Evolutionary conservation across 2,888 invertebrate species (phyloP).

Genomic region (Eumerus sabulonum): DNA sequence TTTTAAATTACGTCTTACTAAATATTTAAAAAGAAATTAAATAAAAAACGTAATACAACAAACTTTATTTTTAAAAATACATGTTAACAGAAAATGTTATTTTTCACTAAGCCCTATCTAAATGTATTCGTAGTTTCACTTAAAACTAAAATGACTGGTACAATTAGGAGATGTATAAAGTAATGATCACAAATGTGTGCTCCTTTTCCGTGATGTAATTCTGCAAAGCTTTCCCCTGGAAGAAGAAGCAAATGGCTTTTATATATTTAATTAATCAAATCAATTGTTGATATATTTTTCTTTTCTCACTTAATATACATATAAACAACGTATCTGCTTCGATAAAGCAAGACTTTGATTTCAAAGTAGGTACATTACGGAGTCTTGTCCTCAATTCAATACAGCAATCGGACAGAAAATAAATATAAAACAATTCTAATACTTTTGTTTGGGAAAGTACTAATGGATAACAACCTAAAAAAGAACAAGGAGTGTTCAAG

Average conservation of each 20-base stretch:
- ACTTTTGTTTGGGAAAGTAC: too few relatives aligned
- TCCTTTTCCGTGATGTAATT: constrained; percentile 80
- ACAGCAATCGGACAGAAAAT: too few relatives aligned
- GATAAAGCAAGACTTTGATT: too few relatives aligned
- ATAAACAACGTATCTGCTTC: too few relatives aligned
- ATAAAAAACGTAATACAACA: constrained; percentile 51
- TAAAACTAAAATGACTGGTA: constrained; percentile 70
- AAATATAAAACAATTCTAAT: too few relatives aligned
- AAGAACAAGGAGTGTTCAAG: too few relatives aligned
- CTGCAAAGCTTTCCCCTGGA: constrained; percentile 83
- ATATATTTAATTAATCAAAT: too few relatives aligned
- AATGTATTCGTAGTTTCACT: constrained; percentile 68
- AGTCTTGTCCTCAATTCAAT: too few relatives aligned
- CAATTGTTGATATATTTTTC: too few relatives aligned
- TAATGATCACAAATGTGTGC: constrained; percentile 62
- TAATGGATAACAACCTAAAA: too few relatives aligned
- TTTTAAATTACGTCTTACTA: constrained; percentile 71
- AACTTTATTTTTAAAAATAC: constrained; percentile 63
- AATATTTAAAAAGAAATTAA: constrained; percentile 59
- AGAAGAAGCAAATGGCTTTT: constrained; percentile 58
- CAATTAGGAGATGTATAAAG: constrained; percentile 71
- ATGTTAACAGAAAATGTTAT: constrained; percentile 45
- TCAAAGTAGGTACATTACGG: too few relatives aligned
- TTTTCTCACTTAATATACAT: too few relatives aligned
- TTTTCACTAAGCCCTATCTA: constrained; percentile 72